These are phyloP conservation scores for Trichogramma evanescens DNA, from an alignment of 2,888 invertebrate species.

Conservation along the genomic window DNA sequence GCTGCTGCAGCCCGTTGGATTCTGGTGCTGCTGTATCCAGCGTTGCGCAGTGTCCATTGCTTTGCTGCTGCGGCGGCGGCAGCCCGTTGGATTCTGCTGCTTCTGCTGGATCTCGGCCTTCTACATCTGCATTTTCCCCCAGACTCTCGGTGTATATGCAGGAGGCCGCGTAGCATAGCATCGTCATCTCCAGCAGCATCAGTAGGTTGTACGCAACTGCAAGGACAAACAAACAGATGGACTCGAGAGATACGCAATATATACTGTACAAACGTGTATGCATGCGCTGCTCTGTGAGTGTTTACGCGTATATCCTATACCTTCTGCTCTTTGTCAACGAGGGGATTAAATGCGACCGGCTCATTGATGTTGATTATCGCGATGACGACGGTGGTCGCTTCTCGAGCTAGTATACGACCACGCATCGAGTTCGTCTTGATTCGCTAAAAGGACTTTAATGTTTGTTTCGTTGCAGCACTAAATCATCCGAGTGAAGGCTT, in stretches of 20 bases:
- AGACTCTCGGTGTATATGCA: conserved; percentile 52
- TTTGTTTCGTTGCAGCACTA: too few relatives aligned
- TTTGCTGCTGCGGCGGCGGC: neutral
- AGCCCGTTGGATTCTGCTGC: neutral
- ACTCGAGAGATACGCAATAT: neutral
- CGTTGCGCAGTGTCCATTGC: conserved; percentile 7
- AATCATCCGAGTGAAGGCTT: too few relatives aligned
- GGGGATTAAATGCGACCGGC: too few relatives aligned
- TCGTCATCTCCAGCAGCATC: conserved; percentile 63
- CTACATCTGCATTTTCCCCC: conserved; percentile 22
- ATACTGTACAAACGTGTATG: neutral
- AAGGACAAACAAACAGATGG: conserved; percentile 30
- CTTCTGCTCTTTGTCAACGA: too few relatives aligned
- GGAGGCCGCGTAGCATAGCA: conserved; percentile 59
- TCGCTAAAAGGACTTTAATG: too few relatives aligned
- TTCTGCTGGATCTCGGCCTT: neutral
- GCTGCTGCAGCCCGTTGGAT: neutral
- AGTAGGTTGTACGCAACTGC: conserved; percentile 63
- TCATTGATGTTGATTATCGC: too few relatives aligned
- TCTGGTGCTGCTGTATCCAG: neutral
- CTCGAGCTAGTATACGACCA: too few relatives aligned
- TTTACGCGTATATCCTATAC: too few relatives aligned
- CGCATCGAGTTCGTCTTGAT: too few relatives aligned
- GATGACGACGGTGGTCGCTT: too few relatives aligned
- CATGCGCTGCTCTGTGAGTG: too few relatives aligned